These are phyloP conservation scores for Protonibea diacanthus DNA, from an alignment of 2,797 vertebrate genomes.

Conservation along the genomic window DNA sequence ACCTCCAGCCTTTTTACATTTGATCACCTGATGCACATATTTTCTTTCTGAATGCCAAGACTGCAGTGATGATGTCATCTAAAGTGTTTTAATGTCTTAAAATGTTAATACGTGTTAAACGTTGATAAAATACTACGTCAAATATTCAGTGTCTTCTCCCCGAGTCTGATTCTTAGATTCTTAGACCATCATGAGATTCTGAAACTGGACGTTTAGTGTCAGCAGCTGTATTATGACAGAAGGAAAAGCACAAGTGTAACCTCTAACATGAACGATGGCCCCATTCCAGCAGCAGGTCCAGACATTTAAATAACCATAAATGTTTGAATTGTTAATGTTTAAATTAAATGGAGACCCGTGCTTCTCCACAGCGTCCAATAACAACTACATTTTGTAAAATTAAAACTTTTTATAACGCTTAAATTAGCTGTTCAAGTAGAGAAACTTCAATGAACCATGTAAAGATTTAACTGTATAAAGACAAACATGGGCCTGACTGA, in stretches of 20 bases:
- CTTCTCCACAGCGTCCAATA: not conserved
- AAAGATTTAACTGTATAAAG: not conserved
- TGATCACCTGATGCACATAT: not conserved
- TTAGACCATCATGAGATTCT: not conserved
- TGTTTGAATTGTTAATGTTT: no score
- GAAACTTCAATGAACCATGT: not conserved
- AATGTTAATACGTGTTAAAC: not conserved
- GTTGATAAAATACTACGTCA: constrained; percentile 13
- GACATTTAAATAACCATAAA: not conserved
- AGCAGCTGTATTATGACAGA: not conserved
- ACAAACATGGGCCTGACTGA: not conserved
- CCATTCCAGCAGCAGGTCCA: not conserved
- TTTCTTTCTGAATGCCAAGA: not conserved
- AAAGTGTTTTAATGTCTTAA: not conserved
- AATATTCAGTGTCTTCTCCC: not conserved
- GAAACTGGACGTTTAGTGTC: not conserved
- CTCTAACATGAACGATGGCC: no score
- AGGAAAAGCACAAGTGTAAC: not conserved
- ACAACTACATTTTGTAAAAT: no score
- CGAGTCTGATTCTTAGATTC: not conserved
- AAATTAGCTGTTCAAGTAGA: not conserved
- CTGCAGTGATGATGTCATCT: not conserved
- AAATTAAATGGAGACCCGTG: not conserved
- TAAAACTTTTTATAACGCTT: not conserved
- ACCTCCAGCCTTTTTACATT: not conserved